Conservation (phyloP, 2,113 vertebrate genomes). For the Zingel zingel region DNA sequence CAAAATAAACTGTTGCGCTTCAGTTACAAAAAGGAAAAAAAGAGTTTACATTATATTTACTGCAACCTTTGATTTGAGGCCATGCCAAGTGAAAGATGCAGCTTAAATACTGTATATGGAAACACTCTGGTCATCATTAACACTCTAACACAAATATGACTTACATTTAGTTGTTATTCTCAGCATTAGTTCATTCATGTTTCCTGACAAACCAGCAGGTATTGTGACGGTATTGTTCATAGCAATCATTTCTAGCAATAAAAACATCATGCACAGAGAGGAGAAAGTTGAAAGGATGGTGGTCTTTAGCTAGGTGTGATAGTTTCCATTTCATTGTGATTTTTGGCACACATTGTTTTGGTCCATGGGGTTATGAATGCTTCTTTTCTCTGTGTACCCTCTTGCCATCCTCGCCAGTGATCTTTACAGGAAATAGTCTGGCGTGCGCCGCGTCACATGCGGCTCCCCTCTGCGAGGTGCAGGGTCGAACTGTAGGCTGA, state of each 20-base stretch:
- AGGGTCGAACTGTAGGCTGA: conserved; percentile 97
- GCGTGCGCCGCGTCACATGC: conserved; percentile 90
- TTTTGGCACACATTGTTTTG: conserved; percentile 93
- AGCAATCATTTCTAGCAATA: conserved; percentile 78
- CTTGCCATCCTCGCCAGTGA: conserved; percentile 61
- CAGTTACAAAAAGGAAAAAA: conserved; percentile 66
- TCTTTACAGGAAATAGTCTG: conserved; percentile 94
- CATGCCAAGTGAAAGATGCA: conserved; percentile 92
- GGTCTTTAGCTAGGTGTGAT: conserved; percentile 83
- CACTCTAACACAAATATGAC: conserved; percentile 67
- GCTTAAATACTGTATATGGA: conserved; percentile 88
- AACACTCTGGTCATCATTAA: conserved; percentile 54
- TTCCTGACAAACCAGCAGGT: conserved; percentile 93
- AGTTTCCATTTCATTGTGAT: conserved; percentile 84
- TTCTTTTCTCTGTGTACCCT: conserved; percentile 48
- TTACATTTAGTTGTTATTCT: conserved; percentile 81
- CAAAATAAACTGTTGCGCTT: conserved; percentile 54
- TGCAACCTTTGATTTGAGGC: conserved; percentile 91
- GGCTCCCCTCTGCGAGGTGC: conserved; percentile 96
- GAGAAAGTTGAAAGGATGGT: conserved; percentile 86
- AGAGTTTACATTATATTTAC: conserved; percentile 78
- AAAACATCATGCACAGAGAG: conserved; percentile 90
- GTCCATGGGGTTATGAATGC: conserved; percentile 87
- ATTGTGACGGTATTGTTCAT: conserved; percentile 85
- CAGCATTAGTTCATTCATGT: conserved; percentile 74